A percentile compares a stretch with the other conserved stretches of the same genome.
These are phyloP conservation scores for Sebastes variabilis DNA, from an alignment of 2,797 vertebrate species.

Conservation along the genomic window DNA sequence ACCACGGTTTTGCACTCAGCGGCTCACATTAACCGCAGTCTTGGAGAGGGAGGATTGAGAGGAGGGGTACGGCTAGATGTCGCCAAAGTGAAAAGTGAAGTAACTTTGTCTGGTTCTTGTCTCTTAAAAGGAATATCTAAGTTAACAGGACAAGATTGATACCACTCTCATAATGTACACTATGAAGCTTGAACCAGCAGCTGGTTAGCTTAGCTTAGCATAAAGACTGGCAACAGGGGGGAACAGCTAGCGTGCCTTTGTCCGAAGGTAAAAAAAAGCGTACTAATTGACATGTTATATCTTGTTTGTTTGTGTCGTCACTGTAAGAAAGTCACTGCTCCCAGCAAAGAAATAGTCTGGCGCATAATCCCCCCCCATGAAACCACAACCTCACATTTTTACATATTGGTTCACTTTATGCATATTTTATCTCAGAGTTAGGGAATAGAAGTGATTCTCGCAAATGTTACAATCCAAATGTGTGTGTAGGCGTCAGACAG, in stretches of 20 bases:
- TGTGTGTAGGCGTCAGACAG: conserved; percentile 78
- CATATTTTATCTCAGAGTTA: background rate
- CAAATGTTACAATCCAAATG: background rate
- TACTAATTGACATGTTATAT: background rate
- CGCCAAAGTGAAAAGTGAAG: background rate
- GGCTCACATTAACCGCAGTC: too few relatives aligned
- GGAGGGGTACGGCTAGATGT: too few relatives aligned
- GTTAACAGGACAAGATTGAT: background rate
- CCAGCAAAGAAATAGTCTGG: background rate
- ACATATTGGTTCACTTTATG: background rate
- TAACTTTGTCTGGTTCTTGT: background rate
- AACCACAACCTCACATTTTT: background rate
- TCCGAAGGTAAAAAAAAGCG: too few relatives aligned
- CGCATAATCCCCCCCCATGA: too few relatives aligned
- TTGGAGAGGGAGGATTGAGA: too few relatives aligned
- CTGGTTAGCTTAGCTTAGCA: background rate
- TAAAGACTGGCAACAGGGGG: background rate
- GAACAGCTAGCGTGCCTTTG: background rate
- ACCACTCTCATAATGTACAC: background rate
- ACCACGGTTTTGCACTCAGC: too few relatives aligned
- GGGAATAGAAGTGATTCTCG: background rate
- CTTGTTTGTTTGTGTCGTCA: background rate
- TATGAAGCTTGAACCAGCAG: background rate
- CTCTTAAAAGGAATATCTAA: background rate
- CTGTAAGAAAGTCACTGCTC: background rate